These are phyloP conservation scores for Gymnocheta viridis DNA, from an alignment of 2,888 invertebrate genomes.

Conservation along the genomic window DNA sequence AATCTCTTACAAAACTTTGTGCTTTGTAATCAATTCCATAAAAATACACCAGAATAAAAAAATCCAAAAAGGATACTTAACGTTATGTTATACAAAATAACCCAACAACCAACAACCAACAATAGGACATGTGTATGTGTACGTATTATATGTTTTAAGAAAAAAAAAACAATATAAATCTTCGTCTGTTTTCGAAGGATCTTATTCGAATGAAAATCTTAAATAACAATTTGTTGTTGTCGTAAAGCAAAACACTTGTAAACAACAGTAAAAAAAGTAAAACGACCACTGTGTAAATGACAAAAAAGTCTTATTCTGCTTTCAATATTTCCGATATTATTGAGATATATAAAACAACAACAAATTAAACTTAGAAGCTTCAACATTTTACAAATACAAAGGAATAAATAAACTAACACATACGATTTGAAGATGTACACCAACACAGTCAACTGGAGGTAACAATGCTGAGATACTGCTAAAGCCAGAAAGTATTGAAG, in stretches of 20 bases:
- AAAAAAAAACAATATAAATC: slow-evolving; percentile 18
- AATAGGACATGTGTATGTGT: neutral
- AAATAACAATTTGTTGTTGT: slow-evolving; percentile 45
- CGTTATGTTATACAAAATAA: slow-evolving; percentile 7
- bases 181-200: slow-evolving; percentile 46
- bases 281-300: slow-evolving; percentile 58
- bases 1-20: neutral
- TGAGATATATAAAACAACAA: slow-evolving; percentile 34
- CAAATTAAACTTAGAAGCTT: slow-evolving; percentile 21
- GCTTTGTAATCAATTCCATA: slow-evolving; percentile 23
- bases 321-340: slow-evolving; percentile 23
- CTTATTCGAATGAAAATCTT: slow-evolving; percentile 37
- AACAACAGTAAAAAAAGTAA: slow-evolving; percentile 27
- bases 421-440: slow-evolving; percentile 31
- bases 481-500: neutral
- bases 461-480: neutral
- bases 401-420: slow-evolving; percentile 35
- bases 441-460: neutral
- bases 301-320: slow-evolving; percentile 51
- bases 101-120: neutral
- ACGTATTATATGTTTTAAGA: neutral
- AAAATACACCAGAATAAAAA: neutral
- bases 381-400: slow-evolving; percentile 28
- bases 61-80: slow-evolving; percentile 18
- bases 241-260: slow-evolving; percentile 56